Base-by-base conservation (phyloP, 2,888 invertebrate genomes). In the Thereva unica region DNA sequence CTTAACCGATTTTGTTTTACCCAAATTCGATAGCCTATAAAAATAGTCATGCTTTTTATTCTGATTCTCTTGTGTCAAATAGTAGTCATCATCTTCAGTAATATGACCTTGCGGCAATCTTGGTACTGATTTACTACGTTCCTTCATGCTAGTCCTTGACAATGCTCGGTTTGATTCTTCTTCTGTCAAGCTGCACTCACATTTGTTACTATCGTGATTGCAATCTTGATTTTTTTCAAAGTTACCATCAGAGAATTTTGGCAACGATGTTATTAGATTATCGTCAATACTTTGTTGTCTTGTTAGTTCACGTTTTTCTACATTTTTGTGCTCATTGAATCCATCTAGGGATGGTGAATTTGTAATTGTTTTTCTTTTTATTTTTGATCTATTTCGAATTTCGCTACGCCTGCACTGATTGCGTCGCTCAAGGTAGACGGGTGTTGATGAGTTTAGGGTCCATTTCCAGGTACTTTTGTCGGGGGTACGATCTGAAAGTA, bases 381-480 rank as follows among this genome's bases (percentile, higher is more conserved):
- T 76, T 71, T 81, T 81, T 7, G 80, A 78, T 1, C 80, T 76
- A 69, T 77, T 78, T 3, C 81, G 79, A 44, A 81, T 78, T 68
- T 81, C 81, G 67, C 89, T 84, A 59, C 89, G 88, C 56, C 88
- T 83, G 73, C 89, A 89, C 64, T 89, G 84, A 76, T 92, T 92
- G 38, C 95, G 84, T 72, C 91, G 89, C 77, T 96, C 95, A 68
- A 95, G 83, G 79, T 96, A 96, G 73, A 95, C 94, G 0, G 95
- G 95, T 0, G 94, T 93, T 81, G 70, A 89, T 87, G 92, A 92
- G 90, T 78, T 75, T 7, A 77, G 73, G 41, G 77, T 75, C 81
- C 81, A 81, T 71, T 80, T 80, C 80, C 81, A 80, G n/a, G 77
- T 78, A 69, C 77, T 80, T 65, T 79, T 80, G 67, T 81, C 81